Conservation (phyloP, 2,113 vertebrate species). For the Sapajus apella region DNA sequence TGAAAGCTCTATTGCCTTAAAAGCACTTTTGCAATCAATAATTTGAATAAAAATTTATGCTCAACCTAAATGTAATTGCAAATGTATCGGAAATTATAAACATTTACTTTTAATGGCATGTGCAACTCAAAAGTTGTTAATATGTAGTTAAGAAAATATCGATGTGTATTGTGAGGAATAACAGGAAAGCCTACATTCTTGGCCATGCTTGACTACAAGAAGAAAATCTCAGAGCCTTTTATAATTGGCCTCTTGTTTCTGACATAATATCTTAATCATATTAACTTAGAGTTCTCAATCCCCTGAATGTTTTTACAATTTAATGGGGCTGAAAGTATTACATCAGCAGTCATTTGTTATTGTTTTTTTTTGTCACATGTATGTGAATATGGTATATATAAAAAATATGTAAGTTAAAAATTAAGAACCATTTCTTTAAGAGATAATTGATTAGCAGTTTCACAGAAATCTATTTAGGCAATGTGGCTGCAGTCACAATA, state of each 20-base stretch:
- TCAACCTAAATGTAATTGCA: background rate
- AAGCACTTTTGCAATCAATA: background rate
- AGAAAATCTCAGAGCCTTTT: slow-evolving; percentile 23
- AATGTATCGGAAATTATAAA: background rate
- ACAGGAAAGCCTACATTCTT: background rate
- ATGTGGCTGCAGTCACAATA: slow-evolving; percentile 27
- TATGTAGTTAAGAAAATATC: background rate
- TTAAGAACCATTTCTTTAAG: slow-evolving; percentile 19
- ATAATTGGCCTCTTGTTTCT: background rate
- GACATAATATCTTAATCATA: background rate
- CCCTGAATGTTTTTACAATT: background rate
- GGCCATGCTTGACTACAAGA: background rate
- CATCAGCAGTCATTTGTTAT: background rate
- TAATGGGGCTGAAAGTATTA: background rate
- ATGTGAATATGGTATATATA: background rate
- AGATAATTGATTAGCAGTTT: background rate
- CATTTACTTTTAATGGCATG: background rate
- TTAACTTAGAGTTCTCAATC: background rate
- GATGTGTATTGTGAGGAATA: background rate
- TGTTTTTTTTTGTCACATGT: background rate
- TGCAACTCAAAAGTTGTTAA: background rate
- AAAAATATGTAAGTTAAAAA: background rate
- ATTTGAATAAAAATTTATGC: background rate
- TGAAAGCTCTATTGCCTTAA: background rate
- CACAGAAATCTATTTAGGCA: background rate